phyloP scores from a whole-genome alignment of 2,888 invertebrate genomes.

The Harmothoe impar region DNA sequence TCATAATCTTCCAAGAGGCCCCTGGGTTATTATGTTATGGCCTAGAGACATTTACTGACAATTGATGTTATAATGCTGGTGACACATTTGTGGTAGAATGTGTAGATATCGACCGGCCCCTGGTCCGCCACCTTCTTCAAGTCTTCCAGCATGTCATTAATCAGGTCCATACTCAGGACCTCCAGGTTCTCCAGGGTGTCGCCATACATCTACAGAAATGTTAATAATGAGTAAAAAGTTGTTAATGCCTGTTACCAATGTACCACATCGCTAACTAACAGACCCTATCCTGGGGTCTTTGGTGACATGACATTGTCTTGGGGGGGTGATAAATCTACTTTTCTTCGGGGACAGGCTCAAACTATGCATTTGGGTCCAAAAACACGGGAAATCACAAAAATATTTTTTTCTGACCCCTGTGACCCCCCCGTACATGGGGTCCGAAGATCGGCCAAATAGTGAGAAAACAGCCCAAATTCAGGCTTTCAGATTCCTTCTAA shows the following conservation, averaged over 20 bases:
- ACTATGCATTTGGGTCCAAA: too few species aligned
- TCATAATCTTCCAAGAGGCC: too few species aligned
- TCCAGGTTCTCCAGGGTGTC: constrained; percentile 3
- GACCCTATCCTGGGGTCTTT: background rate
- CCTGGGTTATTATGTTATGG: too few species aligned
- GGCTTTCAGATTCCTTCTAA: too few species aligned
- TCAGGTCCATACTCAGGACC: background rate
- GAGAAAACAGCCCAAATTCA: too few species aligned
- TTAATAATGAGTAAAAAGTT: background rate
- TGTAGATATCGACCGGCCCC: background rate
- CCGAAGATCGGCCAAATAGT: too few species aligned
- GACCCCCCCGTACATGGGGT: too few species aligned
- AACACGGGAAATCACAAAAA: too few species aligned
- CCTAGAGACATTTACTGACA: background rate
- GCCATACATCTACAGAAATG: background rate
- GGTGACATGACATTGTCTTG: background rate
- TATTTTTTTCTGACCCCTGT: too few species aligned
- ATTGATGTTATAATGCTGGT: background rate
- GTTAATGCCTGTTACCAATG: background rate
- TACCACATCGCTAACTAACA: background rate
- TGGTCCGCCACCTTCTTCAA: background rate
- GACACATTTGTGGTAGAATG: background rate
- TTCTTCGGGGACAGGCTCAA: too few species aligned
- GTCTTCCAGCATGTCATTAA: background rate
- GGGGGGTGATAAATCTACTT: too few species aligned